Conservation (phyloP, 23 tunicate genomes). For the Styela clava region DNA sequence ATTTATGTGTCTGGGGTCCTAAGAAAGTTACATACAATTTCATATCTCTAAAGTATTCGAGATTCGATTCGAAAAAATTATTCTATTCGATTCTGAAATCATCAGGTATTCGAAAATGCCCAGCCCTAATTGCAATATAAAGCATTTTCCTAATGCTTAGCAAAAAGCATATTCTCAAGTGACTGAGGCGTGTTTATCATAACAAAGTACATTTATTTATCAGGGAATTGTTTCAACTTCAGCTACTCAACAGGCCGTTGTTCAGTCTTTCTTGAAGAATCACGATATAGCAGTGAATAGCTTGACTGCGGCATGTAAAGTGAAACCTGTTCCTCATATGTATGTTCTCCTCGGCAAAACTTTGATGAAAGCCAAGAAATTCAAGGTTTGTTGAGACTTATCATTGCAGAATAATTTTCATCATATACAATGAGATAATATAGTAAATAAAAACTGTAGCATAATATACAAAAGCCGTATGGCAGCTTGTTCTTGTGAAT, state of each 20-base stretch:
- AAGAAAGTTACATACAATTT: too few species aligned
- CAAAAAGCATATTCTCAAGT: too few species aligned
- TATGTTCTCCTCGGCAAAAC: conserved; percentile 75
- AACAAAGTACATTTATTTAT: too few species aligned
- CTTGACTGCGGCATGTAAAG: conserved; percentile 51
- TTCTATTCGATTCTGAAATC: too few species aligned
- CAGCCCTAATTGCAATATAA: too few species aligned
- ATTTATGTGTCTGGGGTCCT: too few species aligned
- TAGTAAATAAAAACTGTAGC: neutral
- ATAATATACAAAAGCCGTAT: neutral
- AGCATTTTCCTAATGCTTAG: too few species aligned
- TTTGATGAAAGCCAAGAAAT: conserved; percentile 77
- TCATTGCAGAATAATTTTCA: neutral
- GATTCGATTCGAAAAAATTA: too few species aligned
- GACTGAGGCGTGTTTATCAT: too few species aligned
- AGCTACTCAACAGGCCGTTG: conserved; percentile 88
- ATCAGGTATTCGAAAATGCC: too few species aligned
- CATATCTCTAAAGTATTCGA: too few species aligned
- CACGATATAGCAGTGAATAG: conserved; percentile 71
- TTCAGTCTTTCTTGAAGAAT: conserved; percentile 82
- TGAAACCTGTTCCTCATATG: conserved; percentile 69
- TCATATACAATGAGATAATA: neutral
- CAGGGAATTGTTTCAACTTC: conserved; percentile 81
- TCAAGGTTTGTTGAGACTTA: conserved; percentile 24
- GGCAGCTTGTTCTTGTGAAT: neutral